These are phyloP conservation scores for Desoria tigrina DNA, from an alignment of 2,888 invertebrate genomes.

Conservation along the genomic window DNA sequence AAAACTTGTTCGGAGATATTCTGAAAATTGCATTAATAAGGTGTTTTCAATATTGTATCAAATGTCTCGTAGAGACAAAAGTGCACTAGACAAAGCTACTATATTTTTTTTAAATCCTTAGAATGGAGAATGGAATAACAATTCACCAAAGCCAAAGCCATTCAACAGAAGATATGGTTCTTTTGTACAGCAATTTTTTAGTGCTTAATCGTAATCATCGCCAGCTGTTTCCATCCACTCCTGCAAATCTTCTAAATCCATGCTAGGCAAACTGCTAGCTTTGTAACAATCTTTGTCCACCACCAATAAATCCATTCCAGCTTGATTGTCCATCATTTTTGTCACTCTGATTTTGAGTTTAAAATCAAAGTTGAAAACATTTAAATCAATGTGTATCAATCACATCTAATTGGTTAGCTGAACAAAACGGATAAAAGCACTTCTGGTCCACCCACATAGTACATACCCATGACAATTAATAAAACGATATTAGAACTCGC, in stretches of 20 bases:
- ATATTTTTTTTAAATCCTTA: no score
- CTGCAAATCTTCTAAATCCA: conserved; percentile 52
- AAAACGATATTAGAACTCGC: no score
- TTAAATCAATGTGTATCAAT: no score
- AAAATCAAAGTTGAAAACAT: not conserved
- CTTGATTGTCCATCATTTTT: conserved; percentile 40
- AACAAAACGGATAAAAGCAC: no score
- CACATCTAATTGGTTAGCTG: no score
- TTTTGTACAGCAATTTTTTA: not conserved
- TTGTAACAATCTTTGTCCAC: conserved; percentile 41
- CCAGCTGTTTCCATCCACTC: conserved; percentile 51
- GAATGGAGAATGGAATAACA: not conserved
- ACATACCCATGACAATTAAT: no score
- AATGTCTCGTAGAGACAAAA: no score
- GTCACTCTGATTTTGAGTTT: conserved; percentile 33
- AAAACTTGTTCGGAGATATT: conserved; percentile 36
- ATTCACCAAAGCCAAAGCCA: not conserved
- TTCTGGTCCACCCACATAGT: no score
- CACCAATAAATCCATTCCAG: conserved; percentile 38
- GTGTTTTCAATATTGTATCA: no score
- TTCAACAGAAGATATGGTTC: not conserved
- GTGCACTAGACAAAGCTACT: no score
- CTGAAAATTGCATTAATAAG: conserved; percentile 34
- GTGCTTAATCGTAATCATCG: conserved; percentile 33
- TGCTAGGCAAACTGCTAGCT: conserved; percentile 47